Percentiles rank a stretch among this genome's conserved stretches.
Conservation (phyloP, 2,797 vertebrate genomes). For the Darevskia mixta region DNA sequence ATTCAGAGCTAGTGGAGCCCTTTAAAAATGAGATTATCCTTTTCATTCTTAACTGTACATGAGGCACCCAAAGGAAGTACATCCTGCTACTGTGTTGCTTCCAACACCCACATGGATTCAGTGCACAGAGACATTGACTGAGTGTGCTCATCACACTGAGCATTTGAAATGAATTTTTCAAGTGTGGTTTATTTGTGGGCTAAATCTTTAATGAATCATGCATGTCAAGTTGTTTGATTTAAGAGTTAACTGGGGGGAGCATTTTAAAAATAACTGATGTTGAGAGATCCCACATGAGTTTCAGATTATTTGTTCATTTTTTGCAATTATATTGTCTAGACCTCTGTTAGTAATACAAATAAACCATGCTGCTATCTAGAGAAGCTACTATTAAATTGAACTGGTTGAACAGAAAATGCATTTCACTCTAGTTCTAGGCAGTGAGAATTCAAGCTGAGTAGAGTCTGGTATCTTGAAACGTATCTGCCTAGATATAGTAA, state of each 20-base stretch:
- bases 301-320: not conserved
- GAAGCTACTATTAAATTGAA: not conserved
- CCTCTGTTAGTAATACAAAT: not conserved
- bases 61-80: slow-evolving; percentile 17
- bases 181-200: slow-evolving; percentile 24
- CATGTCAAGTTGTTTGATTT: slow-evolving; percentile 40
- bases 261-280: slow-evolving; percentile 23
- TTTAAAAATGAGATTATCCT: slow-evolving; percentile 38
- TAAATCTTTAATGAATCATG: slow-evolving; percentile 50
- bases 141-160: slow-evolving; percentile 47
- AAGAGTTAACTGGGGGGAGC: not conserved
- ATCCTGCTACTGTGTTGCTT: not conserved
- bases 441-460: not conserved
- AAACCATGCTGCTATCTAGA: not conserved
- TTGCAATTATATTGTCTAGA: slow-evolving; percentile 20
- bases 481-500: not conserved
- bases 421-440: not conserved
- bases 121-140: not conserved
- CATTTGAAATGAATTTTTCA: slow-evolving; percentile 53
- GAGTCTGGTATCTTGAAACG: not conserved
- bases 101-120: not conserved
- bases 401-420: not conserved
- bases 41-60: slow-evolving; percentile 33
- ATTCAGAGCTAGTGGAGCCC: slow-evolving; percentile 11
- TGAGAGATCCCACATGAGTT: slow-evolving; percentile 26